Percentiles rank a stretch among this genome's conserved stretches.
Conservation (phyloP, 2,888 invertebrate genomes). For the Pyrgus malvae region DNA sequence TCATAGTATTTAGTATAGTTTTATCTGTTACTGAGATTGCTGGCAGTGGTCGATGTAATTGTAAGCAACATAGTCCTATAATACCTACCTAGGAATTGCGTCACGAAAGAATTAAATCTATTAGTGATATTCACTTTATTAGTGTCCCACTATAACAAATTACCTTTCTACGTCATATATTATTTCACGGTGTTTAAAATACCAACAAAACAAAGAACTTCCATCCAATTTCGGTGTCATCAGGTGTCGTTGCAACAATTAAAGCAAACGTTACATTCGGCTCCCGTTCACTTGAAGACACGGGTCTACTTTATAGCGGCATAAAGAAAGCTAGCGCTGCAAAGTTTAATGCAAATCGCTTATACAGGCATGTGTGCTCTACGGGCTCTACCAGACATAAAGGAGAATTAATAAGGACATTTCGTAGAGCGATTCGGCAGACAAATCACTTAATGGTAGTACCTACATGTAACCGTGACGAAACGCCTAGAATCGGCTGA, state of each 20-base stretch:
- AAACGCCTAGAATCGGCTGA: not conserved
- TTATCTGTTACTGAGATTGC: too few species aligned
- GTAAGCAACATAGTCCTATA: too few species aligned
- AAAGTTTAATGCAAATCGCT: slow-evolving; percentile 69
- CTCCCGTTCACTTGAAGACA: slow-evolving; percentile 40
- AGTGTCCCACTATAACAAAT: not conserved
- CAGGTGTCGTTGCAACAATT: slow-evolving; percentile 71
- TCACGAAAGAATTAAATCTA: too few species aligned
- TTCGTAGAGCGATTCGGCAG: slow-evolving; percentile 65
- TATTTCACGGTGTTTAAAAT: slow-evolving; percentile 5
- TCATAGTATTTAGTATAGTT: too few species aligned
- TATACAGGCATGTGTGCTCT: slow-evolving; percentile 61
- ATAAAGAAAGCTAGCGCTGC: slow-evolving; percentile 75
- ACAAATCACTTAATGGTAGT: slow-evolving; percentile 54
- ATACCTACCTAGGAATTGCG: too few species aligned
- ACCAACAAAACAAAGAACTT: slow-evolving; percentile 38
- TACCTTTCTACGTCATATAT: not conserved
- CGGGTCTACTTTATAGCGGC: slow-evolving; percentile 64
- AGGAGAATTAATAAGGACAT: slow-evolving; percentile 79
- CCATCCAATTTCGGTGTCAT: slow-evolving; percentile 46
- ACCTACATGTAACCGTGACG: not conserved
- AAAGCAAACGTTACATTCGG: slow-evolving; percentile 59
- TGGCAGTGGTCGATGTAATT: too few species aligned
- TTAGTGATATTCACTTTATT: too few species aligned
- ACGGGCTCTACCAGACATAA: slow-evolving; percentile 64